phyloP scores from a whole-genome alignment of 2,888 invertebrate species.

The Lysandra bellargus region DNA sequence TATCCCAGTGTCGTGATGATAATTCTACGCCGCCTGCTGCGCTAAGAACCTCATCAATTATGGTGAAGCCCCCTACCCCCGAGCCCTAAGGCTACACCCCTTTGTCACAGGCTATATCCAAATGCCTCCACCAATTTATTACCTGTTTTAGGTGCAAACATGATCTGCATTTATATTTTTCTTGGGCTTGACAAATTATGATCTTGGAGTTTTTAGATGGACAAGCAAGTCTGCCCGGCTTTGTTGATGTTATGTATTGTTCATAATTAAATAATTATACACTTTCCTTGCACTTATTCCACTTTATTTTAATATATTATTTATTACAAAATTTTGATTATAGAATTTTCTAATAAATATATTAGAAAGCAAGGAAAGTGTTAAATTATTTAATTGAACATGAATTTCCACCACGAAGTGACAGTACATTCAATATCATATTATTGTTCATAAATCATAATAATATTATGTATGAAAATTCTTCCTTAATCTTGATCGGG shows the following conservation, averaged over 20 bases:
- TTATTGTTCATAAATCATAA: too few relatives aligned
- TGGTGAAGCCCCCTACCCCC: conserved; percentile 72
- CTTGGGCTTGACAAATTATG: neutral
- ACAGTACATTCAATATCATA: too few relatives aligned
- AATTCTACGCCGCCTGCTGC: conserved; percentile 73
- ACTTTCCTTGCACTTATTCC: too few relatives aligned
- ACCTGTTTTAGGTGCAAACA: conserved; percentile 36
- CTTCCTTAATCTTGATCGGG: neutral
- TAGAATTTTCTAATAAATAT: too few relatives aligned
- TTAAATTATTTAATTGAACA: too few relatives aligned
- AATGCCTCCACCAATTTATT: conserved; percentile 41
- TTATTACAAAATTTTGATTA: too few relatives aligned
- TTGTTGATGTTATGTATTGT: neutral
- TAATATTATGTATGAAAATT: neutral
- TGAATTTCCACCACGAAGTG: too few relatives aligned
- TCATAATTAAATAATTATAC: neutral
- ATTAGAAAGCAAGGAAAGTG: too few relatives aligned
- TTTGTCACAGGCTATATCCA: conserved; percentile 45
- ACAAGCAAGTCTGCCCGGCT: neutral
- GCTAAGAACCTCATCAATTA: conserved; percentile 80
- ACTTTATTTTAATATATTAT: too few relatives aligned
- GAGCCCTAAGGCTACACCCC: conserved; percentile 55
- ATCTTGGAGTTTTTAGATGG: neutral
- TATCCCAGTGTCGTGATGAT: conserved; percentile 74
- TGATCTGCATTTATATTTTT: conserved; percentile 26